Evolutionary conservation across 2,888 invertebrate genomes (phyloP), one percentile per base, ranked within the genome.

Genomic region (Latheticus oryzae): DNA sequence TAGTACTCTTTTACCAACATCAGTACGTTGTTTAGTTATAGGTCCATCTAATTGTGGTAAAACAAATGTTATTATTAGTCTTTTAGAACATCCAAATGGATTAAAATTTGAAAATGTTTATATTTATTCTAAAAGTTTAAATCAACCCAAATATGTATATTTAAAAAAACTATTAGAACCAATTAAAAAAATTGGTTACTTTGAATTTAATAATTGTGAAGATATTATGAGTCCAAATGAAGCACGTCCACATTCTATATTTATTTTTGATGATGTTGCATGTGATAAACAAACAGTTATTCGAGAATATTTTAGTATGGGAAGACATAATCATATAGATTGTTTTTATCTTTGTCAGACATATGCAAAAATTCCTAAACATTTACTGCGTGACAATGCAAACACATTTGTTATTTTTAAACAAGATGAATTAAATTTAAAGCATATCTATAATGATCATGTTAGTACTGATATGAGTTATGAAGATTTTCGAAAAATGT

Each of bases 181-280:
- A 0, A 43, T 71, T 3, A 48, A 61, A 5, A 67, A 63, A 32
- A 47, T 70, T 11, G 58, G 58, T n/a, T 70, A 66, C 56, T 59
- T 40, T 48, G 17, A 52, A 26, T 52, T 33, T 52, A 5, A 15
- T 30, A 30, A 24, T 28, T 58, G 9, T 43, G 16, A 42, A n/a
- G 40, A 58, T 30, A 40, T 58, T 33, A 50, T 58, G 17, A 73
- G 26, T 9, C 58, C 66, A 3, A 3, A 62, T 5, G 56, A 67
- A 13, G 68, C 71, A 2, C 62, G 62, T 61, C 26, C 50, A 45
- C 64, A 70, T 60, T 72, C 72, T 8, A 63, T 76, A 5, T 65
- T 76, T 48, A 73, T 76, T 40, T 76, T 76, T 57, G 73, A 76
- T 63, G 75, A 76, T 67, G 69, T 75, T 8, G 65, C 68, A 12